Evolutionary conservation across 92 coral and sea anemone species (phyloP).

Genomic region (Anthopleura xanthogrammica): DNA sequence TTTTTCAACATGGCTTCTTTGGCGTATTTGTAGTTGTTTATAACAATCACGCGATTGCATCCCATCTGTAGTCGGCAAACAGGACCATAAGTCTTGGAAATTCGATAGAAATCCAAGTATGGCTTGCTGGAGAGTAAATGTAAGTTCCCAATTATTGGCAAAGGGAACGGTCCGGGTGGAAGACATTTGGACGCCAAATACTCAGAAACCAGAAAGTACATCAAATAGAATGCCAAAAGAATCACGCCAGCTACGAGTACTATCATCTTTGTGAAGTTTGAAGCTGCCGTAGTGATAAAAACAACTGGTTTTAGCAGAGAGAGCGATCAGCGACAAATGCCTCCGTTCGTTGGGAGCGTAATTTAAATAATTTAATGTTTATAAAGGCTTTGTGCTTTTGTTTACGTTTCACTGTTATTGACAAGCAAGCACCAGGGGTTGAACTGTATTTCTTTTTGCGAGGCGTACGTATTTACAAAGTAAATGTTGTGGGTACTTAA

Average conservation of each 20-base stretch:
- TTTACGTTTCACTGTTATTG: no score
- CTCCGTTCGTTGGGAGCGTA: no score
- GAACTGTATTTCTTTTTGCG: no score
- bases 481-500: no score
- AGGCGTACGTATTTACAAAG: no score
- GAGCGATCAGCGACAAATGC: no score
- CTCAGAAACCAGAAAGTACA: not conserved
- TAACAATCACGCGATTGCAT: slow-evolving; percentile 54
- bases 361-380: no score
- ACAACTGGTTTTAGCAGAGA: no score
- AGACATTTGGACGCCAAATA: slow-evolving; percentile 38
- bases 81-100: slow-evolving; percentile 64
- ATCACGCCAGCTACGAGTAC: not conserved
- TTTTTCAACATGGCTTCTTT: slow-evolving; percentile 75
- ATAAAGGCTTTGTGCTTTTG: no score
- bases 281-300: no score
- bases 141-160: slow-evolving; percentile 79
- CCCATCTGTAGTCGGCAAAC: slow-evolving; percentile 70
- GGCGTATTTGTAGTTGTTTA: slow-evolving; percentile 69
- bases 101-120: slow-evolving; percentile 53
- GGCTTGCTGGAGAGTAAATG: slow-evolving; percentile 60
- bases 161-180: slow-evolving; percentile 89
- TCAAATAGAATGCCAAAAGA: not conserved
- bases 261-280: not conserved
- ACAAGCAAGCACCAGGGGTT: no score